Evolutionary conservation across 2,888 invertebrate species (phyloP).

Genomic region (Ornithoptera alexandrae): DNA sequence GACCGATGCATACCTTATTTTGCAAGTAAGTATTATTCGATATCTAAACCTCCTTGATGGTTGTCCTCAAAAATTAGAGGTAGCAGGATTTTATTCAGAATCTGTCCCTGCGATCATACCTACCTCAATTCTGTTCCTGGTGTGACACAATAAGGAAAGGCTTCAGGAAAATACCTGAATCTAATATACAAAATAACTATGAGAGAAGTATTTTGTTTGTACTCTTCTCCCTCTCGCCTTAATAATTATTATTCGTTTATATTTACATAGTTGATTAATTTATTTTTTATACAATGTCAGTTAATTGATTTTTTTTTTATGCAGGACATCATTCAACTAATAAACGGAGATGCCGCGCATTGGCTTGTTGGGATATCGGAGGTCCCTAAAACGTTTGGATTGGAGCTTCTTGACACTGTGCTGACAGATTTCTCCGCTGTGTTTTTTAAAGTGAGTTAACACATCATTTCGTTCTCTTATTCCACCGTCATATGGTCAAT

Average conservation of each 20-base stretch:
- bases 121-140: too few species aligned
- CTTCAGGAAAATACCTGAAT: too few species aligned
- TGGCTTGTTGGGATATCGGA: constrained; percentile 98
- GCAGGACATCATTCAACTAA: constrained; percentile 97
- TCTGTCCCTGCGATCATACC: background rate
- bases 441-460: constrained; percentile 85
- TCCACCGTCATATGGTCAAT: too few species aligned
- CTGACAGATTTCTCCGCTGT: constrained; percentile 91
- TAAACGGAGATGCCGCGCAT: constrained; percentile 97
- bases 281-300: background rate
- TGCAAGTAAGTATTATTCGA: constrained; percentile 83
- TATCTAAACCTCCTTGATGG: background rate
- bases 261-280: too few species aligned
- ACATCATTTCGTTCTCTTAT: background rate
- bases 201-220: too few species aligned
- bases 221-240: too few species aligned
- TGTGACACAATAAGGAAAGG: too few species aligned
- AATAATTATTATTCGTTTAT: too few species aligned
- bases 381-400: constrained; percentile 97
- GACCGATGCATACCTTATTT: constrained; percentile 95
- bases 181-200: too few species aligned
- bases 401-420: constrained; percentile 96
- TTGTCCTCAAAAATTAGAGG: too few species aligned
- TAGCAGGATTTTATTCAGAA: too few species aligned
- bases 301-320: background rate